phyloP scores from a whole-genome alignment of 2,797 vertebrate genomes.

The Halcyon smyrnensis region DNA sequence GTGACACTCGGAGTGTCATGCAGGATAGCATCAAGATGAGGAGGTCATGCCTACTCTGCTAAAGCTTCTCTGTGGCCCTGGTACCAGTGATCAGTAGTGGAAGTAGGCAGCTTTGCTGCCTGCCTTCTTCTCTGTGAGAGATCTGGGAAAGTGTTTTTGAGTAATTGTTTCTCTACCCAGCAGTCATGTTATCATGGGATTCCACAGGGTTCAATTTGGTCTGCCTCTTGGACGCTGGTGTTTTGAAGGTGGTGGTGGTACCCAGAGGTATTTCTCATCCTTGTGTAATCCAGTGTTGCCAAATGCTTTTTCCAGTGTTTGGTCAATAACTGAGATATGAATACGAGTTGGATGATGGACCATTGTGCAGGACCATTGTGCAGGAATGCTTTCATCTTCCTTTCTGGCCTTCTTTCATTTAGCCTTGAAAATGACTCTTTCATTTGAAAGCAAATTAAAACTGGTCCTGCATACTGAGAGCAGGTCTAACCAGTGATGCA shows the following conservation, averaged over 20 bases:
- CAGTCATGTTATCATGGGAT: not conserved
- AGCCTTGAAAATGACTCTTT: not conserved
- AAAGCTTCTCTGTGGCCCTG: not conserved
- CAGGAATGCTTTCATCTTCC: conserved; percentile 13
- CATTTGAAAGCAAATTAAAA: not conserved
- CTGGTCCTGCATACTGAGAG: not conserved
- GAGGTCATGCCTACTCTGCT: not conserved
- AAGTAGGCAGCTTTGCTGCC: not conserved
- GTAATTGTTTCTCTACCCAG: not conserved
- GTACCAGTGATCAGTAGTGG: not conserved
- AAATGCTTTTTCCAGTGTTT: not conserved
- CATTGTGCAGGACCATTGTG: not conserved
- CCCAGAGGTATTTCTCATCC: not conserved
- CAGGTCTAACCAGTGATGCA: not conserved
- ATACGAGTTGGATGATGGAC: not conserved
- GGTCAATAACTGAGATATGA: not conserved
- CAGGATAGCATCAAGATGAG: not conserved
- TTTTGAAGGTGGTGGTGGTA: not conserved
- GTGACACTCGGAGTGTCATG: not conserved
- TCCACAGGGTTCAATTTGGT: not conserved
- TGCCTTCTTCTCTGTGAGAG: not conserved
- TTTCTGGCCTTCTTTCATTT: not conserved
- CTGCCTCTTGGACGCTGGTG: not conserved
- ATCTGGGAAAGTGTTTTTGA: not conserved
- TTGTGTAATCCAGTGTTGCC: not conserved